Evolutionary conservation across 2,888 invertebrate genomes (phyloP).

Genomic region (Nezara viridula): DNA sequence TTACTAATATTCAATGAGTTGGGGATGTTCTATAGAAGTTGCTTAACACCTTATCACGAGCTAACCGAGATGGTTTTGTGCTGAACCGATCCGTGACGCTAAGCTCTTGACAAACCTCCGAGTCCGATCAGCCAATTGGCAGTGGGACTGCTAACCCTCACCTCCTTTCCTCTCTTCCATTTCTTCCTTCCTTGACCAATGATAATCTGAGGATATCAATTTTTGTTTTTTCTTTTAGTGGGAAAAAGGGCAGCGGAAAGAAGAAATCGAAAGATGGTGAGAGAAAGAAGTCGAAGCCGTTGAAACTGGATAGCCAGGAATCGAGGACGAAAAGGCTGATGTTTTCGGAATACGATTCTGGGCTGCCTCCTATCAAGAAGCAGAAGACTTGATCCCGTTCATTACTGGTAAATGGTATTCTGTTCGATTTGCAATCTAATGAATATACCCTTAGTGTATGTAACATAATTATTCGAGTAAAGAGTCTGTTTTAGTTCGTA

Average conservation of each 20-base stretch:
- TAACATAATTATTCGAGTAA: too few species aligned
- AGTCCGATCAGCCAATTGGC: not conserved
- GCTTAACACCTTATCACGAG: not conserved
- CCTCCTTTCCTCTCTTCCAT: conserved; percentile 21
- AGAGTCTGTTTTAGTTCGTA: too few species aligned
- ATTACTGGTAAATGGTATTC: not conserved
- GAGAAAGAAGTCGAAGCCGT: conserved; percentile 9
- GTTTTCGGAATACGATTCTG: conserved; percentile 62
- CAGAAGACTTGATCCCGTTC: not conserved
- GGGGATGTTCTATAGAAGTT: not conserved
- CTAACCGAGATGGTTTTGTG: not conserved
- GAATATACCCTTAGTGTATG: too few species aligned
- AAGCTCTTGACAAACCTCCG: not conserved
- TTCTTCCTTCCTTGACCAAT: not conserved
- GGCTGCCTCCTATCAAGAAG: conserved; percentile 59
- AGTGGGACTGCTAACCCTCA: conserved; percentile 26
- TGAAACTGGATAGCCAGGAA: conserved; percentile 51
- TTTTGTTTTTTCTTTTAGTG: conserved; percentile 45
- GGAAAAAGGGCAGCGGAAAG: conserved; percentile 15
- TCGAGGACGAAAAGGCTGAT: conserved; percentile 61
- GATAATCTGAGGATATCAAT: not conserved
- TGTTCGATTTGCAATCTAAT: not conserved
- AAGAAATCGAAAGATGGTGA: not conserved
- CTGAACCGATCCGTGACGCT: not conserved
- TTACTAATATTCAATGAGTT: not conserved